Evolutionary conservation across 2,888 invertebrate species (phyloP).

Genomic region (Agonopterix arenella): DNA sequence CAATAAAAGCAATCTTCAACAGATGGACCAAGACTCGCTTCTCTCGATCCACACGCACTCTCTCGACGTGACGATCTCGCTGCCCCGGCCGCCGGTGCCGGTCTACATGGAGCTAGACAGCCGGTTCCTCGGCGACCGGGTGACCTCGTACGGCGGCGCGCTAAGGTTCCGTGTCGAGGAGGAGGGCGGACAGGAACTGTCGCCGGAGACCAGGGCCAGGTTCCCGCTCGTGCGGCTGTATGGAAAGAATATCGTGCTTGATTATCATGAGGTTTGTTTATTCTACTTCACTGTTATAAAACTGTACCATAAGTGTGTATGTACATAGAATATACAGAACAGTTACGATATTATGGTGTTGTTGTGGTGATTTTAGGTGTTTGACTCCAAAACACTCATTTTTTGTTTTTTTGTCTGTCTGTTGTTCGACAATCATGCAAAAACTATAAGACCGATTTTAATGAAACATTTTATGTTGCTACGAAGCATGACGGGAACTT

Average conservation of each 20-base stretch:
- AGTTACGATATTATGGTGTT: too few species aligned
- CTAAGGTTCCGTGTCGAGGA: constrained; percentile 86
- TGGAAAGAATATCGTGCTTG: constrained; percentile 84
- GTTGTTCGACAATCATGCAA: too few species aligned
- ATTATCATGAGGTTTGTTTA: constrained; percentile 79
- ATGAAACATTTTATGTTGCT: too few species aligned
- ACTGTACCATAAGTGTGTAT: too few species aligned
- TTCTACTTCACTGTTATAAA: too few species aligned
- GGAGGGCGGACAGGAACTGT: constrained; percentile 76
- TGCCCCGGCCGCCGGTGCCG: constrained; percentile 76
- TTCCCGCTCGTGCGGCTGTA: constrained; percentile 91
- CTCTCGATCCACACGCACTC: constrained; percentile 56
- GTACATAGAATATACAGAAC: too few species aligned
- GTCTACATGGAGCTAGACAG: constrained; percentile 90
- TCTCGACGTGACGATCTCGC: constrained; percentile 51
- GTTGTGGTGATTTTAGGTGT: too few species aligned
- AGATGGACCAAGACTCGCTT: constrained; percentile 60
- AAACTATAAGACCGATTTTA: too few species aligned
- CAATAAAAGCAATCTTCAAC: not conserved
- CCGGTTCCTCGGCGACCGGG: constrained; percentile 90
- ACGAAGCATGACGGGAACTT: too few species aligned
- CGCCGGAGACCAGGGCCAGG: constrained; percentile 72
- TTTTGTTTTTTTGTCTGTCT: too few species aligned
- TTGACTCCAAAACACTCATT: too few species aligned
- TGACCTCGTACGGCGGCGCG: constrained; percentile 93